Base-by-base conservation (phyloP, 2,113 vertebrate genomes). In the Thamnophis sirtalis region DNA sequence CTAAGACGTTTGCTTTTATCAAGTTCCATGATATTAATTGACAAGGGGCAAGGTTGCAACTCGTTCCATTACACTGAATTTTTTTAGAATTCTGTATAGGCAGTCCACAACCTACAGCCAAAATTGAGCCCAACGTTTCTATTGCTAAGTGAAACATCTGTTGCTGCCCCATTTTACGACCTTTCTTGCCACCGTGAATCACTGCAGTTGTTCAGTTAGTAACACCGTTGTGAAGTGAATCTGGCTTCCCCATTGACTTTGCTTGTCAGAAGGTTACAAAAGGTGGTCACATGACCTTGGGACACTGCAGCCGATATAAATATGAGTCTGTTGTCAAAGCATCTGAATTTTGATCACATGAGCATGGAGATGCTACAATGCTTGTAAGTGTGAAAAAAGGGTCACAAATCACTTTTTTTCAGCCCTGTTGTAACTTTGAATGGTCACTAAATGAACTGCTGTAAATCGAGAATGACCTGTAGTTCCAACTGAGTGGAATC, bases 11-110 rank as follows among this genome's bases (percentile, higher is more conserved):
- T 68, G 63, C 86, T 86, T 28, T 80, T 43, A 19, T 43, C 73
- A 9, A 90, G 54, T 92, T 60, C 43, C 55, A 17, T 3, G 19
- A 55, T 38, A 56, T 19, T 1, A 38, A 22, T 1, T 0, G 91
- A 56, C 91, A 80, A 26, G 11, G 9, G n/a, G 0, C 9, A 53
- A 54, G 0, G 58, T 89, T 86, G n/a, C 43, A 7, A 17, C 86
- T 51, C 86, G 4, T 2, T 60, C 0, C 0, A 2, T n/a, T 21
- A 49, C 63, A 26, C 33, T 80, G 3, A 8, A 54, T 3, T 0
- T 24, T 24, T 86, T 87, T 5, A 73, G 55, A 38, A 4, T 84
- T 53, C 0, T 2, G 4, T 68, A n/a, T 11, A 68, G 28, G 63
- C 11, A 13, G 11, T 68, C 63, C 63, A n/a, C 10, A 4, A n/a